Evolutionary conservation across 2,113 vertebrate species (phyloP), one percentile per base, ranked within the genome.

Genomic region (Strigops habroptila): DNA sequence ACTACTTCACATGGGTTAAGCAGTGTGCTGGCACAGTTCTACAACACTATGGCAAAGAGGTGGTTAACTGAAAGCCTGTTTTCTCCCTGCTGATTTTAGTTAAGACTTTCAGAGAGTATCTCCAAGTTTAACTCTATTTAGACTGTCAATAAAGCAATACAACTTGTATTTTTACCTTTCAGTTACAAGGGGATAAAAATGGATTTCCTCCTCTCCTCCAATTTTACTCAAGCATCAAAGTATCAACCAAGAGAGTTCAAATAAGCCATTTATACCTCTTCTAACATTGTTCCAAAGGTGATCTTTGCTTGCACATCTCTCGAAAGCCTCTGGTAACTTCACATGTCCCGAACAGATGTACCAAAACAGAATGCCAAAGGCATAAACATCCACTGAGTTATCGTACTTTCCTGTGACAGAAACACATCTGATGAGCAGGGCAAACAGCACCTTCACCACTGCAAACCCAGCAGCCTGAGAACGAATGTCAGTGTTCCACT

Each of bases 321-420:
- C 99, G 43, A 99, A 99, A 33, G 99, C 99, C 95, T 99, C 99
- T 23, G 99, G 99, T 80, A 99, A 97, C 97, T 99, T 99, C 68
- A 99, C 98, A 0, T 99, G 99, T 62, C 99, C 99, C 1, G 99
- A 99, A 96, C 99, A 99, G 53, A 99, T 98, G 95, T 99, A 99
- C 99, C 99, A 99, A 97, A 99, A 99, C n/a, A 99, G 98, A 95
- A 99, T 99, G 80, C 99, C 99, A 49, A 99, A 99, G 6, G 99
- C 99, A 2, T 99, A 99, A 78, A 99, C 99, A 30, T 99, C 99
- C 57, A 99, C 99, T 0, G 99, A 99, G 92, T 99, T 99, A 95
- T 99, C 99, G 0, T 99, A 99, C 90, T 99, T 99, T 74, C 99
- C 99, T 99, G 96, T 16, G 33, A 51, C n/a, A 48, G 53, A 63